These are phyloP conservation scores for Gallinago media DNA, from an alignment of 2,113 vertebrate genomes.

Conservation along the genomic window DNA sequence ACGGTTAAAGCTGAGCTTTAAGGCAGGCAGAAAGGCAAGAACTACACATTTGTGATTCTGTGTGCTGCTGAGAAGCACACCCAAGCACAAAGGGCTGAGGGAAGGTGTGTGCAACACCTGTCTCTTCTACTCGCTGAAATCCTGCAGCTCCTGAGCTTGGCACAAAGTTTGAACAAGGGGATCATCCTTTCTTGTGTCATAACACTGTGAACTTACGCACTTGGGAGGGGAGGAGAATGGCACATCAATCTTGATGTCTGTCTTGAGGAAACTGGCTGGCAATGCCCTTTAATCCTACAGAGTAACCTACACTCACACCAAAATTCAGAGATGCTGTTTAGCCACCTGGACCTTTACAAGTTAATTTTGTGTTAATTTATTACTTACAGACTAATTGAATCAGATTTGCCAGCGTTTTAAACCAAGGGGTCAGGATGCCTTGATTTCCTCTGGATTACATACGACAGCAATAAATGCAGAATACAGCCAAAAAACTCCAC, in stretches of 20 bases:
- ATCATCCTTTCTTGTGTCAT: background rate
- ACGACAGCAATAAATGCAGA: background rate
- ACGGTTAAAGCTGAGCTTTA: background rate
- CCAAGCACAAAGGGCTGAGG: background rate
- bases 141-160: background rate
- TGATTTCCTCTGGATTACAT: background rate
- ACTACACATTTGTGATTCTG: background rate
- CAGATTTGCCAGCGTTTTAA: background rate
- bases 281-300: background rate
- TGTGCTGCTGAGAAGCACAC: background rate
- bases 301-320: background rate
- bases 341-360: background rate
- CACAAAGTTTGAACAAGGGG: background rate
- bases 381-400: background rate
- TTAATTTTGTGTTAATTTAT: background rate
- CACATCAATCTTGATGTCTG: background rate
- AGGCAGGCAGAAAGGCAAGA: constrained; percentile 4
- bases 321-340: background rate
- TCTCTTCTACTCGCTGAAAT: background rate
- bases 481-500: background rate
- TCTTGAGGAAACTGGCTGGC: background rate
- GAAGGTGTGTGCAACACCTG: background rate
- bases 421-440: background rate
- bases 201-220: background rate
- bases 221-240: background rate